Percentiles rank a stretch among this genome's conserved stretches.
Conservation (phyloP, 2,888 invertebrate genomes). For the Xanthorhoe spadicearia region DNA sequence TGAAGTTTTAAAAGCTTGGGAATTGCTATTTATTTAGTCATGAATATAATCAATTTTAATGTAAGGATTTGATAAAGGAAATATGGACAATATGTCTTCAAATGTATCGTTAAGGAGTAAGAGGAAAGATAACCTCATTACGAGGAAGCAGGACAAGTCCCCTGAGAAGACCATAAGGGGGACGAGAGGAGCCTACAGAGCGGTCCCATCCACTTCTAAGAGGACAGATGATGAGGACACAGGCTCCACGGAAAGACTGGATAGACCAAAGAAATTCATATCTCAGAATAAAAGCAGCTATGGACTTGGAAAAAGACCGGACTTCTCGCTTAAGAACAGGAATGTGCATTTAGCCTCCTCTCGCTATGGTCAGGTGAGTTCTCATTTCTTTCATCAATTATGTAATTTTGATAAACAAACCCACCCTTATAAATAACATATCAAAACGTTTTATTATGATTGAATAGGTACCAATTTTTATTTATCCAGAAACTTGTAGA, state of each 20-base stretch:
- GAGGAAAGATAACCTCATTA: conserved; percentile 80
- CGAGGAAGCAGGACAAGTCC: conserved; percentile 81
- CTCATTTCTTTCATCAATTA: neutral
- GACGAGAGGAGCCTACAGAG: conserved; percentile 76
- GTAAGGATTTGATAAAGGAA: conserved; percentile 61
- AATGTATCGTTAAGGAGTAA: conserved; percentile 75
- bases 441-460: too few relatives aligned
- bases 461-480: too few relatives aligned
- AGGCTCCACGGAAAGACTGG: conserved; percentile 78
- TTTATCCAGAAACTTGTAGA: neutral
- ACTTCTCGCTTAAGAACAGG: conserved; percentile 78
- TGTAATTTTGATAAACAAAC: too few relatives aligned
- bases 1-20: conserved; percentile 49
- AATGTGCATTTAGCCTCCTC: conserved; percentile 81
- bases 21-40: conserved; percentile 58
- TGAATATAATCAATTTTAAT: conserved; percentile 48
- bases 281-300: conserved; percentile 76
- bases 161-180: conserved; percentile 81
- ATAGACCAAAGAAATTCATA: conserved; percentile 81
- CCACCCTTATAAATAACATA: too few relatives aligned
- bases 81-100: conserved; percentile 81
- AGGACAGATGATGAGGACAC: conserved; percentile 73
- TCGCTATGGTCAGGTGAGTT: conserved; percentile 81
- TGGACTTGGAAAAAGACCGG: conserved; percentile 78
- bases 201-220: conserved; percentile 75